Evolutionary conservation across 1,140 invertebrate genomes (phyloP).

Genomic region (Cepaea nemoralis): DNA sequence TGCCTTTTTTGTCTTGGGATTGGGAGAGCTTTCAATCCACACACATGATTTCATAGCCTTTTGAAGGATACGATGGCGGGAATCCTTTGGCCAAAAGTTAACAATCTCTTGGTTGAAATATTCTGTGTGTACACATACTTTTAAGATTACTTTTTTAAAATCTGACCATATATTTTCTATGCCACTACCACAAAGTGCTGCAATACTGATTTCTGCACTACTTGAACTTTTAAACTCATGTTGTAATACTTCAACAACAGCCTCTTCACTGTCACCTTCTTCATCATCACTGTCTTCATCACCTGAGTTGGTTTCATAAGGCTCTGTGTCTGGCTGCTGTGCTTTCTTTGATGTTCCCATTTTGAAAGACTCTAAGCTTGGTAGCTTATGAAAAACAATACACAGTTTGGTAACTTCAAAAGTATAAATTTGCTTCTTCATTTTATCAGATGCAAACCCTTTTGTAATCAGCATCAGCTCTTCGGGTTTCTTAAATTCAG

Average conservation of each 20-base stretch:
- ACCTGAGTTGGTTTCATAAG: neutral
- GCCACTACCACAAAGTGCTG: neutral
- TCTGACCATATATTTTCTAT: neutral
- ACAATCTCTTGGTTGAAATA: constrained; percentile 21
- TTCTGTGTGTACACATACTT: neutral
- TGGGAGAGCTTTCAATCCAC: neutral
- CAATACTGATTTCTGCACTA: constrained; percentile 11
- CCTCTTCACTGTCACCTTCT: neutral
- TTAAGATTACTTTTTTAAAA: neutral
- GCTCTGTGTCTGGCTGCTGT: constrained; percentile 7
- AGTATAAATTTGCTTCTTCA: neutral
- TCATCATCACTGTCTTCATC: neutral
- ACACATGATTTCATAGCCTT: constrained; percentile 17
- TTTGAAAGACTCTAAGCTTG: neutral
- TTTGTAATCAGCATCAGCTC: constrained; percentile 6
- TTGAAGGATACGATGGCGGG: constrained; percentile 1
- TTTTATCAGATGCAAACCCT: neutral
- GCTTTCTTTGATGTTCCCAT: neutral
- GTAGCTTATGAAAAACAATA: neutral
- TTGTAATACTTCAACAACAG: neutral
- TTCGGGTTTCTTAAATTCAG: constrained; percentile 4
- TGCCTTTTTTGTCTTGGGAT: constrained; percentile 12
- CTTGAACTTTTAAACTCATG: neutral
- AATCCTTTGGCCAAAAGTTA: neutral
- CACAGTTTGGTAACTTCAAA: neutral